A percentile compares a stretch with the other conserved stretches of the same genome.
phyloP scores from a whole-genome alignment of 2,797 vertebrate genomes.

The Notamacropus eugenii region DNA sequence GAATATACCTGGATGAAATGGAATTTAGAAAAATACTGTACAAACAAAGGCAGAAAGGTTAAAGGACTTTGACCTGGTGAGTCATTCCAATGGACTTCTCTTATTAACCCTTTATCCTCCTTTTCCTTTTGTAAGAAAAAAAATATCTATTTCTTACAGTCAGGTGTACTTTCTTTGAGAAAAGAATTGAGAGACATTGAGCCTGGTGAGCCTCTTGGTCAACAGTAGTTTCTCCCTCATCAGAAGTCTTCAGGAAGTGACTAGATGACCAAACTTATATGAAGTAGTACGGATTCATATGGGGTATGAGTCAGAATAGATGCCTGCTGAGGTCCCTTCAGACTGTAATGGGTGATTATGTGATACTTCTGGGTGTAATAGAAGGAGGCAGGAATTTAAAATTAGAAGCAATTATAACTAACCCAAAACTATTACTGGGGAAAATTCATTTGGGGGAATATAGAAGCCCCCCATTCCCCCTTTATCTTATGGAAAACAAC shows the following conservation, averaged over 20 bases:
- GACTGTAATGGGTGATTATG: background rate
- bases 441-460: background rate
- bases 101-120: conserved; percentile 38
- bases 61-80: conserved; percentile 68
- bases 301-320: background rate
- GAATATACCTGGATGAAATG: conserved; percentile 68
- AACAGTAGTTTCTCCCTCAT: background rate
- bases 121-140: conserved; percentile 21
- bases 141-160: background rate
- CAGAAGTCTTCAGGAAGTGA: background rate
- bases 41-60: conserved; percentile 68
- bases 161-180: background rate
- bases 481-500: background rate
- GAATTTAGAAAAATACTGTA: conserved; percentile 66
- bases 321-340: background rate
- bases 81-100: conserved; percentile 35
- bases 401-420: background rate
- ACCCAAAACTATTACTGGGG: background rate
- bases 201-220: background rate
- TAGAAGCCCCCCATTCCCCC: background rate
- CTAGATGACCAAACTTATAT: background rate
- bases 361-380: background rate
- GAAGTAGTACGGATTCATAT: background rate
- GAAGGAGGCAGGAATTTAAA: background rate
- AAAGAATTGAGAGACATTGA: background rate